A percentile compares a stretch with the other conserved stretches of the same genome.
These are phyloP conservation scores for Cynopterus brachyotis DNA, from an alignment of 2,113 vertebrate genomes.

Conservation along the genomic window DNA sequence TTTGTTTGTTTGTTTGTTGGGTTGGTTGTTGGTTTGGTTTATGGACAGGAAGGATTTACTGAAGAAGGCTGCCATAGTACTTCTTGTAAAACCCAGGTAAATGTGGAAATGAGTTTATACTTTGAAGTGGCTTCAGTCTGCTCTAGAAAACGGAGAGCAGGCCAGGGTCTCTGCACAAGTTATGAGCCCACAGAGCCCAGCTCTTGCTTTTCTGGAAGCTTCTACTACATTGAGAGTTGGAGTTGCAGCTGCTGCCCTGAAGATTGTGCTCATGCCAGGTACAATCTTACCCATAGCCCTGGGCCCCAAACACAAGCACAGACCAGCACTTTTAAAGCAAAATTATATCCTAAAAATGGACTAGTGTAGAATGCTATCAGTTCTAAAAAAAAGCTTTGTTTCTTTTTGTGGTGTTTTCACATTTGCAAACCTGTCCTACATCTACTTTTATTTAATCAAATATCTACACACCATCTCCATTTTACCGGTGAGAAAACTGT, in stretches of 20 bases:
- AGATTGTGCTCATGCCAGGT: not conserved
- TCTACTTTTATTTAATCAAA: not conserved
- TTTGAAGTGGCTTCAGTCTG: not conserved
- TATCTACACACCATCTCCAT: not conserved
- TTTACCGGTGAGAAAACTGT: not conserved
- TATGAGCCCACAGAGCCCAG: not conserved
- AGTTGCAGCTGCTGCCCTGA: not conserved
- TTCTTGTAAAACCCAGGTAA: not conserved
- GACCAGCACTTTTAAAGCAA: constrained; percentile 14
- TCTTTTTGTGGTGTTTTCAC: not conserved
- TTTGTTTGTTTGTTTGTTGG: not conserved
- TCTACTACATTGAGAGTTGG: not conserved
- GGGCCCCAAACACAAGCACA: not conserved
- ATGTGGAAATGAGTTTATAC: not conserved
- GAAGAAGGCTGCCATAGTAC: not conserved
- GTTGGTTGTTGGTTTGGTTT: not conserved
- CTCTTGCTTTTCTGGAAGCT: constrained; percentile 24
- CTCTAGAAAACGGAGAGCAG: not conserved
- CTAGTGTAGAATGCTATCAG: not conserved
- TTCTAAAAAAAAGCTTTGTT: not conserved
- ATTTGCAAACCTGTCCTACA: not conserved
- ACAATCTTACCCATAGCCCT: not conserved
- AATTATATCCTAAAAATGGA: not conserved
- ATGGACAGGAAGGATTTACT: not conserved
- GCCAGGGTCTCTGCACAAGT: not conserved